These are phyloP conservation scores for Lepidonotus clava DNA, from an alignment of 2,888 invertebrate genomes.

Conservation along the genomic window DNA sequence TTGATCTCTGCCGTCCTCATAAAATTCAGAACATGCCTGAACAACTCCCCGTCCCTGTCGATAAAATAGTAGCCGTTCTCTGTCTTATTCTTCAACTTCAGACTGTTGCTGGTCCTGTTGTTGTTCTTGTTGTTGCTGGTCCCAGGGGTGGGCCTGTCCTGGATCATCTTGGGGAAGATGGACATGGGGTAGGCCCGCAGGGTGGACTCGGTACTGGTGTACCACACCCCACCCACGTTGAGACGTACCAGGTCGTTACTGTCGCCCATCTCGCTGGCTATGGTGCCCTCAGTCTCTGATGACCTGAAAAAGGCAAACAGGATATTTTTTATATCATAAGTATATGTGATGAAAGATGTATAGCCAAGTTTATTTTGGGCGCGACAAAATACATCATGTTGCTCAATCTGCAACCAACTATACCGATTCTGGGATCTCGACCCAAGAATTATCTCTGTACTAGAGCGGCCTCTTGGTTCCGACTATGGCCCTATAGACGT, in stretches of 20 bases:
- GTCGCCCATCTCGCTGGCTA: constrained; percentile 35
- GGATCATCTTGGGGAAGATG: constrained; percentile 88
- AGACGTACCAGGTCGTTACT: constrained; percentile 87
- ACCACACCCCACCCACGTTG: constrained; percentile 97
- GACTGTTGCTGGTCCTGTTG: neutral
- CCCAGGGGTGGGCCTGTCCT: constrained; percentile 69
- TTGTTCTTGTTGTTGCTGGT: constrained; percentile 1
- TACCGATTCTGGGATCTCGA: no score
- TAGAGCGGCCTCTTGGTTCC: no score
- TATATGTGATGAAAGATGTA: no score
- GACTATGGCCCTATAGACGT: no score
- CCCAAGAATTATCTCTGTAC: no score
- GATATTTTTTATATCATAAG: no score
- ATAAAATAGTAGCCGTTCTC: constrained; percentile 85
- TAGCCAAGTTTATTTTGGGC: no score
- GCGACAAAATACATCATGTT: no score
- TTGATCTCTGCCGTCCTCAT: constrained; percentile 91
- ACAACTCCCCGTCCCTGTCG: constrained; percentile 97
- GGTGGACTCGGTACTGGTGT: constrained; percentile 92
- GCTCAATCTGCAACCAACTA: no score
- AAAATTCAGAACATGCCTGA: constrained; percentile 97
- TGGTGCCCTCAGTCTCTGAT: no score
- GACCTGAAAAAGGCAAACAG: no score
- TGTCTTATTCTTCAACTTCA: constrained; percentile 64
- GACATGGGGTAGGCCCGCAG: constrained; percentile 90